Percentiles rank a stretch among this genome's conserved stretches.
These are phyloP conservation scores for Baccha elongata DNA, from an alignment of 2,888 invertebrate species.

Conservation along the genomic window DNA sequence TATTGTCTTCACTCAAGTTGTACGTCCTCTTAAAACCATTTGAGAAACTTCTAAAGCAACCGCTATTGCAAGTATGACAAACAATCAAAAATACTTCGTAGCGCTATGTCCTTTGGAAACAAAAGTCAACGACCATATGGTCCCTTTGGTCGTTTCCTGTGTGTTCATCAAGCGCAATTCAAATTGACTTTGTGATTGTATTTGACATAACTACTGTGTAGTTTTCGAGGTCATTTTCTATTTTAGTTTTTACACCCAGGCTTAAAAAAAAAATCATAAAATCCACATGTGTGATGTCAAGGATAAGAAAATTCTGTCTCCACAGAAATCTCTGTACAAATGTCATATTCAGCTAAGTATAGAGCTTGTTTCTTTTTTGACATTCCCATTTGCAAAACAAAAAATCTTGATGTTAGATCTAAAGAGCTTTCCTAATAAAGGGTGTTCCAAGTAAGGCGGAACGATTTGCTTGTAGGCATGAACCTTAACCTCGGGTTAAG, in stretches of 20 bases:
- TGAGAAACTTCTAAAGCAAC: too few species aligned
- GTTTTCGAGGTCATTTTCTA: constrained; percentile 49
- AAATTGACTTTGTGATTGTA: constrained; percentile 59
- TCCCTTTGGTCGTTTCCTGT: not conserved
- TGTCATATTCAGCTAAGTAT: constrained; percentile 5
- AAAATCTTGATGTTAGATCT: constrained; percentile 2
- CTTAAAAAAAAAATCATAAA: constrained; percentile 43
- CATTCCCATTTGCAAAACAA: not conserved
- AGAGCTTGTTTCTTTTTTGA: not conserved
- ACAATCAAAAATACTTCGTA: too few species aligned
- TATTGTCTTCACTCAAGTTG: too few species aligned
- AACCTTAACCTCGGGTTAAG: too few species aligned
- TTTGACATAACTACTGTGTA: constrained; percentile 35
- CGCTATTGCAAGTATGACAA: too few species aligned
- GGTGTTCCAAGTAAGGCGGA: too few species aligned
- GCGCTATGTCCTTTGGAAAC: not conserved
- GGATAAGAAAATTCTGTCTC: constrained; percentile 16
- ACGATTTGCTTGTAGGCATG: too few species aligned
- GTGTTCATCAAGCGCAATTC: constrained; percentile 32
- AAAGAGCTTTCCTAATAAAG: not conserved
- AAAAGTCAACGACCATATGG: not conserved
- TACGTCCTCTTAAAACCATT: too few species aligned
- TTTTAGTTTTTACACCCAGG: constrained; percentile 32
- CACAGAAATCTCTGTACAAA: not conserved
- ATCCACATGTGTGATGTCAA: constrained; percentile 45